phyloP scores from a whole-genome alignment of 1,140 invertebrate genomes.

The Radopholus similis region DNA sequence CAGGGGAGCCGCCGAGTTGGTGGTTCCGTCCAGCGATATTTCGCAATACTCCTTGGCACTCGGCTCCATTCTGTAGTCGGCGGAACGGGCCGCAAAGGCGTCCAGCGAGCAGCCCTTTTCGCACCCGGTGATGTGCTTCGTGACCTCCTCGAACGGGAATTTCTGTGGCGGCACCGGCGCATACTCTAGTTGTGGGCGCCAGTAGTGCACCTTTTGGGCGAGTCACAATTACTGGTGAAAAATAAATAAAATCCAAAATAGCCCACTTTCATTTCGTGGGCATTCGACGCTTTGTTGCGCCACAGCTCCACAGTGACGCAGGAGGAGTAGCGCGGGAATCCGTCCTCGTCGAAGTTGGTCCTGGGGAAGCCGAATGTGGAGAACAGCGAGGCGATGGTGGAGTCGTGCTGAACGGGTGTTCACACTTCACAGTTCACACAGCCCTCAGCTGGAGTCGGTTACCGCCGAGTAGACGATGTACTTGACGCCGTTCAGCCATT shows the following conservation, averaged over 20 bases:
- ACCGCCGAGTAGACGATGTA: conserved; percentile 43
- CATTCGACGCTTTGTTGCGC: too few relatives aligned
- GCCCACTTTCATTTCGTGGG: background rate
- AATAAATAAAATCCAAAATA: background rate
- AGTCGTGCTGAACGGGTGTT: conserved; percentile 36
- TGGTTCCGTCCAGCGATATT: too few relatives aligned
- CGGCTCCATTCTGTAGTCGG: background rate
- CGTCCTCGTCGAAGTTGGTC: conserved; percentile 27
- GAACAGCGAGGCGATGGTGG: conserved; percentile 29
- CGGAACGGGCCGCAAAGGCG: background rate
- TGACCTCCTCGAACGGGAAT: background rate
- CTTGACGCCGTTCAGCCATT: conserved; percentile 37
- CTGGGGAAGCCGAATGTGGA: conserved; percentile 26
- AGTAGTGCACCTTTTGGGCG: background rate
- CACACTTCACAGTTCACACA: background rate
- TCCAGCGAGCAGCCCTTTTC: background rate
- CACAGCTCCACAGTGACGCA: background rate
- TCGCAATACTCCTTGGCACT: background rate
- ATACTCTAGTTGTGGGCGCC: too few relatives aligned
- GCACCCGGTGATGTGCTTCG: background rate
- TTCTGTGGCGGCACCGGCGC: too few relatives aligned
- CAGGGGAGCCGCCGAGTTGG: too few relatives aligned
- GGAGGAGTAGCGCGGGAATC: background rate
- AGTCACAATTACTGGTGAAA: background rate
- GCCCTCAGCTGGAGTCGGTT: background rate